phyloP scores from a whole-genome alignment of 2,888 invertebrate genomes.

The Acanthosepion esculentum region DNA sequence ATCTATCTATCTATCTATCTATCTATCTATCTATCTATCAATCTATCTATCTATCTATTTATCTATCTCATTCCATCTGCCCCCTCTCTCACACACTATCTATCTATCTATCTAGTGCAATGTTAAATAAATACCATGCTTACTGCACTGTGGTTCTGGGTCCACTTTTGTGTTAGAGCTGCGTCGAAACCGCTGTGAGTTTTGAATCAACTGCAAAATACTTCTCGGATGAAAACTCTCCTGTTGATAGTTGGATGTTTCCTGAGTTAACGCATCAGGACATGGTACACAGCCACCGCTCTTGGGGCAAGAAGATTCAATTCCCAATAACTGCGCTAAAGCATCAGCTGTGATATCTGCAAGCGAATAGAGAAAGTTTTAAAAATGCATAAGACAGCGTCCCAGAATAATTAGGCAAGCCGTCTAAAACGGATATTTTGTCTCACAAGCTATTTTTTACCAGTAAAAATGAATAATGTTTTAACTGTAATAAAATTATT shows the following conservation, averaged over 20 bases:
- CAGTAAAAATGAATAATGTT: too few species aligned
- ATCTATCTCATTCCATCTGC: too few species aligned
- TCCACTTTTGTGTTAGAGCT: not conserved
- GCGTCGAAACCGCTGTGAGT: not conserved
- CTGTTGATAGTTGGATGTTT: not conserved
- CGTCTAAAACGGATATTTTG: too few species aligned
- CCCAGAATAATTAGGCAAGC: too few species aligned
- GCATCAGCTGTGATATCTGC: not conserved
- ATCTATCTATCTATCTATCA: not conserved
- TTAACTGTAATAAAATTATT: too few species aligned
- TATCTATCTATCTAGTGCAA: not conserved
- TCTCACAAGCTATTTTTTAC: too few species aligned
- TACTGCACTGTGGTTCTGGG: not conserved
- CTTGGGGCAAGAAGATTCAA: not conserved
- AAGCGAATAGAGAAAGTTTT: not conserved
- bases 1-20: conserved; percentile 14
- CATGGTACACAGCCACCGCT: not conserved
- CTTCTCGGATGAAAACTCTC: not conserved
- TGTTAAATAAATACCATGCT: not conserved
- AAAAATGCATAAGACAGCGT: too few species aligned
- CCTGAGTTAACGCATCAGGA: not conserved
- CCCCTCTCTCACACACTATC: too few species aligned
- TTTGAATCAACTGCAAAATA: not conserved
- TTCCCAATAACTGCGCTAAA: not conserved
- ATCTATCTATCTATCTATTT: not conserved